Evolutionary conservation across 2,888 invertebrate species (phyloP).

Genomic region (Plusia festucae): DNA sequence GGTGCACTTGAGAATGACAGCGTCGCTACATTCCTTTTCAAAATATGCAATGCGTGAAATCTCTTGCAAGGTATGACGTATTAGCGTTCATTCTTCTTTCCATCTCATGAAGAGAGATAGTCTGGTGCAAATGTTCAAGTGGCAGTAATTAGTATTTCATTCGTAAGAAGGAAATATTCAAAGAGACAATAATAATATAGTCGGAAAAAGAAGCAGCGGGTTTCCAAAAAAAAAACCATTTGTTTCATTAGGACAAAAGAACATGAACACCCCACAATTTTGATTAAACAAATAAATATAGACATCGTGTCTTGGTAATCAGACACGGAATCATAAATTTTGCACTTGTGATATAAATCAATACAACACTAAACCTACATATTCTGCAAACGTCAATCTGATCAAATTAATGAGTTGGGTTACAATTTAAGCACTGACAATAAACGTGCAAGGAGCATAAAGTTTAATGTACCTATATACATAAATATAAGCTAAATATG

Average conservation of each 20-base stretch:
- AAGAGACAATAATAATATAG: too few relatives aligned
- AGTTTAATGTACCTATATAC: neutral
- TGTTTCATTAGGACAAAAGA: neutral
- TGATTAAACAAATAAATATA: neutral
- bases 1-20: slow-evolving; percentile 6
- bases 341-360: neutral
- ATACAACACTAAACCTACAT: neutral
- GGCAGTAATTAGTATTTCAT: too few relatives aligned
- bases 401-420: neutral
- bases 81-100: neutral
- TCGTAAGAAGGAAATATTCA: too few relatives aligned
- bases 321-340: neutral
- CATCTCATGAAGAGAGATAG: neutral
- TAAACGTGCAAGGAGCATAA: slow-evolving; percentile 1
- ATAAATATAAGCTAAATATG: too few relatives aligned
- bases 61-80: neutral
- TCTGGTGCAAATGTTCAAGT: too few relatives aligned
- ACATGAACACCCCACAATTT: neutral
- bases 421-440: neutral
- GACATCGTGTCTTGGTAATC: neutral
- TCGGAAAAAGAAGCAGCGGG: too few relatives aligned
- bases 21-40: slow-evolving; percentile 2
- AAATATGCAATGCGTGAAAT: neutral
- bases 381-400: neutral
- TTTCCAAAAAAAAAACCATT: neutral